These are phyloP conservation scores for Aleadryas rufinucha DNA, from an alignment of 2,113 vertebrate species.

Conservation along the genomic window DNA sequence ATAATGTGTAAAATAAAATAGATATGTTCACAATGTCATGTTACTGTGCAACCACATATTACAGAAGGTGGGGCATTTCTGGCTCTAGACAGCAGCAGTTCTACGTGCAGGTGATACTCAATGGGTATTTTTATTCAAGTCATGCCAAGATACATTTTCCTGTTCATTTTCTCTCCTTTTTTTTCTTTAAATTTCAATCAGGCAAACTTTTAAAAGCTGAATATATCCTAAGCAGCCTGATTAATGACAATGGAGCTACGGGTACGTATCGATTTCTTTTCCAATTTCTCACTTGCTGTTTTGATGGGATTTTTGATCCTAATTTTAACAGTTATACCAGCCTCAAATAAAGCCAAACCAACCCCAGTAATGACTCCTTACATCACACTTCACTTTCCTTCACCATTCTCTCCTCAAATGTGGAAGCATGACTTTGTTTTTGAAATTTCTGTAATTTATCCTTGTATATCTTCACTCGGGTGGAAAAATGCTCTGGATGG, in stretches of 20 bases:
- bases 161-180: not conserved
- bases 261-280: constrained; percentile 58
- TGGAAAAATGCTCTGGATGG: not conserved
- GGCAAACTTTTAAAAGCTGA: constrained; percentile 94
- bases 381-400: not conserved
- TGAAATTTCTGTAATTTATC: not conserved
- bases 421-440: not conserved
- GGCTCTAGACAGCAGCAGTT: not conserved
- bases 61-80: not conserved
- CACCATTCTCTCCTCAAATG: not conserved
- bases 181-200: constrained; percentile 43
- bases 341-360: not conserved
- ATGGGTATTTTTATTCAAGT: not conserved
- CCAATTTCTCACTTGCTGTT: not conserved
- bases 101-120: not conserved
- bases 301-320: not conserved
- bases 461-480: not conserved
- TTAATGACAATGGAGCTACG: constrained; percentile 81
- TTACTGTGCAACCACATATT: not conserved
- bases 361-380: not conserved
- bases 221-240: constrained; percentile 88
- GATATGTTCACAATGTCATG: fast-evolving
- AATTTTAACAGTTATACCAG: not conserved
- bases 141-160: not conserved
- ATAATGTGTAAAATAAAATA: not conserved